A percentile compares a stretch with the other conserved stretches of the same genome.
phyloP scores from a whole-genome alignment of 2,888 invertebrate species.

The Eugnorisma glareosa region DNA sequence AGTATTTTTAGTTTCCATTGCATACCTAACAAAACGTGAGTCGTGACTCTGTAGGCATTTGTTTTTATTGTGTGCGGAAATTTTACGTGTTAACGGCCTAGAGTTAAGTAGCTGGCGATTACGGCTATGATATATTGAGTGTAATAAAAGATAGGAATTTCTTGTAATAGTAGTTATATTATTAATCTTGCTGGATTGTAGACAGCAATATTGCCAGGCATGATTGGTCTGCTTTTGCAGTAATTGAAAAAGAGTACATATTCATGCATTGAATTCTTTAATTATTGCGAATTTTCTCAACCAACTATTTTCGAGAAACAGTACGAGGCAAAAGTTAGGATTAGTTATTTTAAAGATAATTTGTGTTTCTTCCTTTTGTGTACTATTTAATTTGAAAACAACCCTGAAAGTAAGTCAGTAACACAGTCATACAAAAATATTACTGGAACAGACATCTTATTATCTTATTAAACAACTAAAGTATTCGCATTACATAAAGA shows the following conservation, averaged over 20 bases:
- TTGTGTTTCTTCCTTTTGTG: not conserved
- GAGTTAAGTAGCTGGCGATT: conserved; percentile 39
- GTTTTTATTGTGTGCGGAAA: conserved; percentile 57
- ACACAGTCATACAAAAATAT: conserved; percentile 2
- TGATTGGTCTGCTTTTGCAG: not conserved
- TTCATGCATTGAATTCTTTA: not conserved
- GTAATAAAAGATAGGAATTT: conserved; percentile 38
- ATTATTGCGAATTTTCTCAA: not conserved
- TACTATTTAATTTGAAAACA: not conserved
- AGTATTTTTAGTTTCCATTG: conserved; percentile 69
- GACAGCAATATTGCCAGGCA: not conserved
- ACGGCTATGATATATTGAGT: conserved; percentile 47
- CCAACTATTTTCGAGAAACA: not conserved
- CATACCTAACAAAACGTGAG: conserved; percentile 68
- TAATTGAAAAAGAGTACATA: not conserved
- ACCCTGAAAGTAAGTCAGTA: not conserved
- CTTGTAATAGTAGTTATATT: conserved; percentile 5
- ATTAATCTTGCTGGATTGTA: not conserved
- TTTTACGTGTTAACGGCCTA: conserved; percentile 45
- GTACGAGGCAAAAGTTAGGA: not conserved
- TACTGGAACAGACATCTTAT: conserved; percentile 19
- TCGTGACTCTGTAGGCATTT: conserved; percentile 66
- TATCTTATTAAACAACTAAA: conserved; percentile 26
- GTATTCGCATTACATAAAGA: conserved; percentile 44
- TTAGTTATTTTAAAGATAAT: not conserved